phyloP scores from a whole-genome alignment of 1,140 invertebrate genomes.

The Cecropterus lyciades region DNA sequence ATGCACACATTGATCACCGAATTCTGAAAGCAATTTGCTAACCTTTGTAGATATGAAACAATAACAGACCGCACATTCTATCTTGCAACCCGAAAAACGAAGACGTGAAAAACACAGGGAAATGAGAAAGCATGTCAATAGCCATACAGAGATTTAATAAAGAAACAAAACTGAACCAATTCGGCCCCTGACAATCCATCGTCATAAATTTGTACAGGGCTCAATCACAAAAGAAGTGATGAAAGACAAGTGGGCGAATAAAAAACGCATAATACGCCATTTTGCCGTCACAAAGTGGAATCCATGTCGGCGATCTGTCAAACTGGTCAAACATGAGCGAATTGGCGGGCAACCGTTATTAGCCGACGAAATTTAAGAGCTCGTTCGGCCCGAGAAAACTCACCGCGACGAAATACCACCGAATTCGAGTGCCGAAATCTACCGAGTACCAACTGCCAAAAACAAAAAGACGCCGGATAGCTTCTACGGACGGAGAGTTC shows the following conservation, averaged over 20 bases:
- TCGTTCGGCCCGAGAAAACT: constrained; percentile 34
- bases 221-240: constrained; percentile 80
- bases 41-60: constrained; percentile 26
- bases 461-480: constrained; percentile 77
- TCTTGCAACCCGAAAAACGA: constrained; percentile 36
- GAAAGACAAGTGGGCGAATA: constrained; percentile 76
- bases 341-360: constrained; percentile 72
- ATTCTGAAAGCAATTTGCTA: constrained; percentile 4
- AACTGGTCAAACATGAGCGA: constrained; percentile 79
- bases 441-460: constrained; percentile 63
- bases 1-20: background rate
- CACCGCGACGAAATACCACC: constrained; percentile 40
- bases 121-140: constrained; percentile 54
- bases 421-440: constrained; percentile 55
- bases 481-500: constrained; percentile 63
- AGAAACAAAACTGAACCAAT: constrained; percentile 73
- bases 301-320: constrained; percentile 79
- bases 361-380: constrained; percentile 64
- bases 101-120: constrained; percentile 50
- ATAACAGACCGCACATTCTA: constrained; percentile 31
- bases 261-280: constrained; percentile 80
- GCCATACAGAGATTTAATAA: constrained; percentile 63
- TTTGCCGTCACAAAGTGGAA: constrained; percentile 77
- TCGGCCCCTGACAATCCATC: constrained; percentile 68
- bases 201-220: constrained; percentile 72